Conservation (phyloP, 2,888 invertebrate species). For the Melangyna quadrimaculata region DNA sequence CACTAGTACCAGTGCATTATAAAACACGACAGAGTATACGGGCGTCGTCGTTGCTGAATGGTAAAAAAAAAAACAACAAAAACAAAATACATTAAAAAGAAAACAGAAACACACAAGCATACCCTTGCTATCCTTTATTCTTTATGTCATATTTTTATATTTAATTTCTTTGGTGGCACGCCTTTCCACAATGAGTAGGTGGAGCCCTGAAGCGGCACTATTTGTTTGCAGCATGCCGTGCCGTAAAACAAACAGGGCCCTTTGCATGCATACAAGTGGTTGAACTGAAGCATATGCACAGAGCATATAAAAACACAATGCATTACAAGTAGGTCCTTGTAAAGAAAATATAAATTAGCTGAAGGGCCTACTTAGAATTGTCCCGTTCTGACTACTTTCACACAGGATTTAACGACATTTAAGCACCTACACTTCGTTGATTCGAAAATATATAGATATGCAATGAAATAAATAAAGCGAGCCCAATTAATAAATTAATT, state of each 20-base stretch:
- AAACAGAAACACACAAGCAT: conserved; percentile 10
- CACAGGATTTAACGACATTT: not conserved
- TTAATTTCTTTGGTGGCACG: conserved; percentile 65
- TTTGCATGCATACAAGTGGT: conserved; percentile 66
- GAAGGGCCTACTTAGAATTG: conserved; percentile 30
- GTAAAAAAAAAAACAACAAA: conserved; percentile 9
- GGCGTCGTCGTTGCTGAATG: not conserved
- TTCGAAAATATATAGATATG: not conserved
- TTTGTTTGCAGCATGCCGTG: conserved; percentile 3
- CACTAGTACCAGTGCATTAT: not conserved
- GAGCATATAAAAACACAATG: conserved; percentile 45
- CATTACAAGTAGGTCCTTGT: conserved; percentile 48
- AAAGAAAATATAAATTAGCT: conserved; percentile 63
- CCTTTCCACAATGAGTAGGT: conserved; percentile 43
- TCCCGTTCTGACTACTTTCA: not conserved
- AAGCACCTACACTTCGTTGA: not conserved
- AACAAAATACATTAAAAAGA: conserved; percentile 26
- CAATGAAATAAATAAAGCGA: not conserved
- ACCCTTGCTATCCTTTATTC: not conserved
- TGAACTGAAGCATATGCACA: conserved; percentile 60
- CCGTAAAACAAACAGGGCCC: conserved; percentile 40
- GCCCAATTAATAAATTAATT: not conserved
- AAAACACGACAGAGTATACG: not conserved
- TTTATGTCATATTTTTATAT: conserved; percentile 52
- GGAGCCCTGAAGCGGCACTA: conserved; percentile 34